A percentile compares a stretch with the other conserved stretches of the same genome.
Conservation (phyloP, 2,888 invertebrate genomes). For the Cephus pygmeus region DNA sequence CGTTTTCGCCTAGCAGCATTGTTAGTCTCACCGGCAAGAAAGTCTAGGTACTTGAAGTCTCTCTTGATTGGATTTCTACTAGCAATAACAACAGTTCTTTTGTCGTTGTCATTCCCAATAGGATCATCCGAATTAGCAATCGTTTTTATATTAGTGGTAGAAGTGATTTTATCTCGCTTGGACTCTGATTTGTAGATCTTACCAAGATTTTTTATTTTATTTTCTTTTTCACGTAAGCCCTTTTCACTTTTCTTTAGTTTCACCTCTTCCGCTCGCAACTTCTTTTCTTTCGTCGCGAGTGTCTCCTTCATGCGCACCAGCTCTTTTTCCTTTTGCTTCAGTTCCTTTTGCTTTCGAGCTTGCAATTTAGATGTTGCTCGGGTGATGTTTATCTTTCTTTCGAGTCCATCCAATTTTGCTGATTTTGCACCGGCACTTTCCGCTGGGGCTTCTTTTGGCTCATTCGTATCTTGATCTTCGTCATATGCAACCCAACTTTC, state of each 20-base stretch:
- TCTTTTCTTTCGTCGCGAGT: constrained; percentile 14
- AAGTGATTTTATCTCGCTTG: not conserved
- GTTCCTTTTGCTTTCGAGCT: not conserved
- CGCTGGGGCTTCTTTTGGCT: not conserved
- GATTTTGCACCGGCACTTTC: not conserved
- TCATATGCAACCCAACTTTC: constrained; percentile 13
- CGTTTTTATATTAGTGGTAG: not conserved
- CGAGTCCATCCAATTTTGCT: not conserved
- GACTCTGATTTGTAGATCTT: not conserved
- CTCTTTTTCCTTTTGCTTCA: constrained; percentile 2
- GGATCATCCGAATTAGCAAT: not conserved
- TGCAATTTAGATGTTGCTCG: not conserved
- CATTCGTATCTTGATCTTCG: not conserved
- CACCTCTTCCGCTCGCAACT: constrained; percentile 18
- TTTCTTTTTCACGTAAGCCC: not conserved
- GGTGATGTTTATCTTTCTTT: not conserved
- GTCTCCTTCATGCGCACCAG: not conserved
- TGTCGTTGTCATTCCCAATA: not conserved
- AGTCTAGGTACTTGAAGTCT: not conserved
- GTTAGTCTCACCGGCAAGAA: not conserved
- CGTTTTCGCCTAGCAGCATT: not conserved
- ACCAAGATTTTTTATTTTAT: not conserved
- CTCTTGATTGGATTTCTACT: not conserved
- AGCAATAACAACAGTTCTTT: not conserved
- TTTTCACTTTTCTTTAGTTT: constrained; percentile 15